Percentiles rank a stretch among this genome's conserved stretches.
Evolutionary conservation across 2,888 invertebrate species (phyloP).

Genomic region (Helobdella robusta): DNA sequence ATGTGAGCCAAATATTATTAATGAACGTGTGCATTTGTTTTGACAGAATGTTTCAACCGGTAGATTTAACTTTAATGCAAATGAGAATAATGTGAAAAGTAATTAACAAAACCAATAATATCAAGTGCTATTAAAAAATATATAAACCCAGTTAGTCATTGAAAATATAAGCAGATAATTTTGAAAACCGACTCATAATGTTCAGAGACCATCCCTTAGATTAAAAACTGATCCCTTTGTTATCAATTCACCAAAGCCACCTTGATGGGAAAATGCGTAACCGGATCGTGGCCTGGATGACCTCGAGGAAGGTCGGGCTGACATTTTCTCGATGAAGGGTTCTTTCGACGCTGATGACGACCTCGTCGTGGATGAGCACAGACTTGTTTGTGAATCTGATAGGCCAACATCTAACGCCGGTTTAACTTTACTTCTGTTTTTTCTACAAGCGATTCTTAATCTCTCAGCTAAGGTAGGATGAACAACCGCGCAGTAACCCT

Average conservation of each 20-base stretch:
- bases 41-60: too few relatives aligned
- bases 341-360: neutral
- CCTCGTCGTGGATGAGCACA: neutral
- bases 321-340: neutral
- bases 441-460: neutral
- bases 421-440: neutral
- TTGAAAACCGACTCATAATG: too few relatives aligned
- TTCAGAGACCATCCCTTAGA: too few relatives aligned
- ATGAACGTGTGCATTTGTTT: too few relatives aligned
- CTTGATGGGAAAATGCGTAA: slow-evolving; percentile 92
- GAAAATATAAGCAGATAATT: too few relatives aligned
- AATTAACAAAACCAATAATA: too few relatives aligned
- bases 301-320: neutral
- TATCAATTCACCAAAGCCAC: slow-evolving; percentile 90
- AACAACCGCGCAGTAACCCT: neutral
- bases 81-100: too few relatives aligned
- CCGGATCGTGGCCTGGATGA: slow-evolving; percentile 55
- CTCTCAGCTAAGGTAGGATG: neutral
- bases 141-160: too few relatives aligned
- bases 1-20: too few relatives aligned
- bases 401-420: neutral
- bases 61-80: too few relatives aligned
- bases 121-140: too few relatives aligned
- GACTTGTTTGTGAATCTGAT: neutral
- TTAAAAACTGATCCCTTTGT: slow-evolving; percentile 79